Evolutionary conservation across 2,113 vertebrate species (phyloP).

Genomic region (Ceyx cyanopectus): DNA sequence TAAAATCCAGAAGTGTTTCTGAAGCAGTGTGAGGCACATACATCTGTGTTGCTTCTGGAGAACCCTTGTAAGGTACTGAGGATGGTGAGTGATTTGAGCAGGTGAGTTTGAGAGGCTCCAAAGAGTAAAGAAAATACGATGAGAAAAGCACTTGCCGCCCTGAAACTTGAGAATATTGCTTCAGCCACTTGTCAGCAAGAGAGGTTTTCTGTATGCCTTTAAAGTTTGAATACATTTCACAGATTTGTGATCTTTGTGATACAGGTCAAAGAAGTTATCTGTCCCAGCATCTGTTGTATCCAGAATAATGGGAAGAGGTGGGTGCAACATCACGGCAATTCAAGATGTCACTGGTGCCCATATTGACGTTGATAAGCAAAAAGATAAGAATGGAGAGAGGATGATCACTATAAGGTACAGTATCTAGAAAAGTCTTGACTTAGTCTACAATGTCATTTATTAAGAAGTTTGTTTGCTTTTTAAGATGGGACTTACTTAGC

Average conservation of each 20-base stretch:
- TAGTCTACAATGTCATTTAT: neutral
- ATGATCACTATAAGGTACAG: constrained; percentile 98
- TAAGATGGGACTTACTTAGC: neutral
- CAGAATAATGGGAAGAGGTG: constrained; percentile 98
- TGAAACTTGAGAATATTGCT: neutral
- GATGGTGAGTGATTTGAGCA: neutral
- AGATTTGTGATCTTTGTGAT: constrained; percentile 59
- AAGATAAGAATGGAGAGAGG: constrained; percentile 98
- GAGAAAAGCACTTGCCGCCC: neutral
- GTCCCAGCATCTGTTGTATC: constrained; percentile 98
- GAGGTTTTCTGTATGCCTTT: neutral
- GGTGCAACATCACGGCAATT: constrained; percentile 98
- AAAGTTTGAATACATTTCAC: neutral
- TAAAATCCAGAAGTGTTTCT: neutral
- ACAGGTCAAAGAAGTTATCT: constrained; percentile 97
- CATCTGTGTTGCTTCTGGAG: neutral
- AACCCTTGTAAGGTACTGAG: neutral
- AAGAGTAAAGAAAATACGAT: neutral
- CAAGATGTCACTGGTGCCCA: constrained; percentile 98
- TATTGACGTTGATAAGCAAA: constrained; percentile 99
- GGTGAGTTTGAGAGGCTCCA: neutral
- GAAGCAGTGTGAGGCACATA: neutral
- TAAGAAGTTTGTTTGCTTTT: neutral
- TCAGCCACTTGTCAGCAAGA: neutral
- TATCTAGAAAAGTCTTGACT: constrained; percentile 14